These are phyloP conservation scores for Hystrix brachyura DNA, from an alignment of 2,113 vertebrate species.

Conservation along the genomic window DNA sequence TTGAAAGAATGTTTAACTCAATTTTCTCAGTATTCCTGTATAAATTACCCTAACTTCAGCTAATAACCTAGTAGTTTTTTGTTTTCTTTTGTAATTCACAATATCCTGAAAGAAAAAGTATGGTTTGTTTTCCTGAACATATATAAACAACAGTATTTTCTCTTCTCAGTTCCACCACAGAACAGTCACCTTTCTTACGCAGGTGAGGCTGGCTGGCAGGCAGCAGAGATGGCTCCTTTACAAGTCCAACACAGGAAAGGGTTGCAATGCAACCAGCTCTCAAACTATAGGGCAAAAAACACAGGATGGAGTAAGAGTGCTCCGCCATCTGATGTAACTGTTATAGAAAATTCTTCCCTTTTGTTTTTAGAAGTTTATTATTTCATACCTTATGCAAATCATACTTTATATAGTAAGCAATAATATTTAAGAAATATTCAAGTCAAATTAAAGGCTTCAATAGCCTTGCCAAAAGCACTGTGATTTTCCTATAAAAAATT, in stretches of 20 bases:
- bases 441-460: constrained; percentile 91
- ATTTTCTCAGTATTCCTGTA: background rate
- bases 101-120: background rate
- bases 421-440: constrained; percentile 89
- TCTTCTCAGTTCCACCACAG: background rate
- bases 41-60: constrained; percentile 52
- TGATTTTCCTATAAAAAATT: constrained; percentile 93
- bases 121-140: background rate
- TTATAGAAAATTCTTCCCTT: constrained; percentile 85
- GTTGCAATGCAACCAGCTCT: constrained; percentile 67
- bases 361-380: constrained; percentile 88
- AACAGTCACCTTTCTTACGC: constrained; percentile 46
- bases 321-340: constrained; percentile 83
- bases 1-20: constrained; percentile 22
- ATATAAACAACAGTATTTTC: background rate
- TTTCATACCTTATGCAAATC: constrained; percentile 91
- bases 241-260: constrained; percentile 82
- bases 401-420: constrained; percentile 90
- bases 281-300: constrained; percentile 82
- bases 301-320: constrained; percentile 79
- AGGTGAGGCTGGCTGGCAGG: background rate
- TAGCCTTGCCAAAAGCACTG: constrained; percentile 91
- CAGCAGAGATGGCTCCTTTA: constrained; percentile 70
- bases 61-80: constrained; percentile 9
- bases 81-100: constrained; percentile 25